A percentile compares a stretch with the other conserved stretches of the same genome.
These are phyloP conservation scores for Ephestia elutella DNA, from an alignment of 1,140 invertebrate species.

Conservation along the genomic window DNA sequence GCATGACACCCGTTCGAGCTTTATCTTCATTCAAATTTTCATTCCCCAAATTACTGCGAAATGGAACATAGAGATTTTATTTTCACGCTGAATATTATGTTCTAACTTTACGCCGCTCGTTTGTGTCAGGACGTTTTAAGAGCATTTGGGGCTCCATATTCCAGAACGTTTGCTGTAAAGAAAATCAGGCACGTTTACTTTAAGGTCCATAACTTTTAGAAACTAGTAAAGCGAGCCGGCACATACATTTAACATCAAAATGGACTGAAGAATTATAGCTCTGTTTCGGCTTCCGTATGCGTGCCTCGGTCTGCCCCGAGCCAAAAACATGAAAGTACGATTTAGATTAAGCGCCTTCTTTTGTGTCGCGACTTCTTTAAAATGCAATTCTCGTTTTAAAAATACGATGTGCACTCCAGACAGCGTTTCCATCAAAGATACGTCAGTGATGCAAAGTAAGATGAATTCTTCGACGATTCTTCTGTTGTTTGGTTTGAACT, in stretches of 20 bases:
- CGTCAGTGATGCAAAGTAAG: constrained; percentile 29
- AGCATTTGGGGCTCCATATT: neutral
- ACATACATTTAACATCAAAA: constrained; percentile 22
- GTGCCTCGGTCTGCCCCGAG: constrained; percentile 24
- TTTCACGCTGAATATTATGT: neutral
- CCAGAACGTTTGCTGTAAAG: neutral
- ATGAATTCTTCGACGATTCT: constrained; percentile 11
- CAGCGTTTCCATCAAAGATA: constrained; percentile 30
- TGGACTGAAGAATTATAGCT: constrained; percentile 34
- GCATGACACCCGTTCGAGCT: constrained; percentile 46
- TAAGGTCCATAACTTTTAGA: neutral
- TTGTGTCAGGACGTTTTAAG: neutral
- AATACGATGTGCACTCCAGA: constrained; percentile 31
- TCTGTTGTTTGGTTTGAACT: constrained; percentile 1
- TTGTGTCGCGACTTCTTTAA: constrained; percentile 27
- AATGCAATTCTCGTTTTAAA: constrained; percentile 30
- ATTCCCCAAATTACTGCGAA: constrained; percentile 41
- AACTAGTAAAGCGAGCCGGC: constrained; percentile 13
- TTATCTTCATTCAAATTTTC: constrained; percentile 55
- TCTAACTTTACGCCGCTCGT: neutral
- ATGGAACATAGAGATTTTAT: constrained; percentile 5
- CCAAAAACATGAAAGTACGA: constrained; percentile 41
- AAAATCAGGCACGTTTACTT: neutral
- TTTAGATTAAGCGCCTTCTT: constrained; percentile 25
- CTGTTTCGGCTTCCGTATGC: constrained; percentile 37